Evolutionary conservation across 2,888 invertebrate species (phyloP), one percentile per base, ranked within the genome.

Genomic region (Agriopis leucophaearia): DNA sequence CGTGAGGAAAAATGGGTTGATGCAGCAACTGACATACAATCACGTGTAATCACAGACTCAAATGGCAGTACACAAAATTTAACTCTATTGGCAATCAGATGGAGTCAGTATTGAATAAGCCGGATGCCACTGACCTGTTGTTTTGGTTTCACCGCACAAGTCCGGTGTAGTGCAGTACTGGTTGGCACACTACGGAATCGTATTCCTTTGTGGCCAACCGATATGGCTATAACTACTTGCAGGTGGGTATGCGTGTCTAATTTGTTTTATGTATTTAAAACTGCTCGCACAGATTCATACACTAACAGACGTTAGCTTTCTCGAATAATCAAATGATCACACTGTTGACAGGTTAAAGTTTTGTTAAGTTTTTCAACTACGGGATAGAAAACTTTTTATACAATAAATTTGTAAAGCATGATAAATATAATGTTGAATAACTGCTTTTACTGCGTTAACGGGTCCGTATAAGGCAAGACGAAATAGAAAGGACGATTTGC

Each of bases 81-180:
- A 86, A 86, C 87, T 81, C 84, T 76, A 88, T 87, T 85, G 79
- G 77, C 87, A 90, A 93, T 92, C 93, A 93, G 92, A 93, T 93
- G 92, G 88, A 93, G 93, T 93, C 93, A 92, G 91, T 88, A 91
- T 93, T 93, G 90, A 92, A 92, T 93, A 88, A 92, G 90, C 89
- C 92, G 93, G 92, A 93, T 92, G 88, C 89, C 88, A 88, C 83
- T 86, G 90, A 91, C 92, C 90, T 89, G 91, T 92, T 91, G 89
- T 91, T 91, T 92, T 91, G 89, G 91, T 92, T 92, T 91, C 90
- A 87, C 91, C 90, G 88, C 91, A 90, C 88, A 80, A 78, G 88
- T 50, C 15, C 36, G 45, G 35, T 47, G 63, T 45, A 50, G 18
- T 45, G 38, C 48, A 51, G 45, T 90, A 89, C 88, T 87, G 81